These are phyloP conservation scores for Athalia circularis DNA, from an alignment of 2,888 invertebrate genomes.

Conservation along the genomic window DNA sequence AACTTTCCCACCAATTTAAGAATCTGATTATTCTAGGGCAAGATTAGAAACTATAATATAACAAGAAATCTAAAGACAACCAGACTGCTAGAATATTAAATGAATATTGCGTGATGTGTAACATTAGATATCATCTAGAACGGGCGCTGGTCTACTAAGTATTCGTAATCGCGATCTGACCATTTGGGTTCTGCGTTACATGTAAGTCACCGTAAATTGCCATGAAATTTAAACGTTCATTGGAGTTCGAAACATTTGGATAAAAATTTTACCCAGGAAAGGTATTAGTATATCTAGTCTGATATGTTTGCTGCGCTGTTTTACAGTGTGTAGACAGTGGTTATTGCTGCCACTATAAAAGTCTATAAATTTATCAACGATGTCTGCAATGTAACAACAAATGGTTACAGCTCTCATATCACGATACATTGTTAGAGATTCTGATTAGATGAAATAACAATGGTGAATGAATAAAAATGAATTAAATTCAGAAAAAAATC, in stretches of 20 bases:
- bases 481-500: not conserved
- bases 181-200: conserved; percentile 9
- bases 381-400: not conserved
- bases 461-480: not conserved
- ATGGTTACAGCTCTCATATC: conserved; percentile 9
- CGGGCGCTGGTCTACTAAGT: conserved; percentile 10
- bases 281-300: conserved; percentile 23
- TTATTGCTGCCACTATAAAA: conserved; percentile 13
- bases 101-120: conserved; percentile 13
- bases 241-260: not conserved
- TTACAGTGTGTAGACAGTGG: conserved; percentile 5
- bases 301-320: conserved; percentile 41
- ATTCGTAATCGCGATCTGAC: not conserved
- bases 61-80: conserved; percentile 2
- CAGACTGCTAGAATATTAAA: not conserved
- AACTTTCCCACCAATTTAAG: conserved; percentile 1
- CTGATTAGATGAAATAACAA: not conserved
- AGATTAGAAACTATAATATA: conserved; percentile 20
- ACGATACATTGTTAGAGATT: conserved; percentile 3
- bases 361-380: conserved; percentile 8
- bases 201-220: conserved; percentile 3
- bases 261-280: conserved; percentile 17
- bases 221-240: conserved; percentile 9
- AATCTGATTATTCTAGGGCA: not conserved
- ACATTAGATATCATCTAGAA: conserved; percentile 19